Evolutionary conservation across 2,888 invertebrate genomes (phyloP).

Genomic region (Melanostoma scalare): DNA sequence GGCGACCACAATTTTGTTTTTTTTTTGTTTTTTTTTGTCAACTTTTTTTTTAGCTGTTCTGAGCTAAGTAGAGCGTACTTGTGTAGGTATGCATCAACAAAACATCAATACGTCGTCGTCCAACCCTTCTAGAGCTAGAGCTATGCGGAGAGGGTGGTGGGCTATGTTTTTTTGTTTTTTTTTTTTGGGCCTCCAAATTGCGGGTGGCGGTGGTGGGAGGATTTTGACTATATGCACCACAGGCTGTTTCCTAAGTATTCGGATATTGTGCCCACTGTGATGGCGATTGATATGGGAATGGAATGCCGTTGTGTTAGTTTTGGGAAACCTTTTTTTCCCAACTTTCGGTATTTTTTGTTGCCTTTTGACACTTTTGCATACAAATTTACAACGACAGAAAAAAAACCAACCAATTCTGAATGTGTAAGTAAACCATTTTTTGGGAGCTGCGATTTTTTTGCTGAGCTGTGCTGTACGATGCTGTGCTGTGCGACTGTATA

Average conservation of each 20-base stretch:
- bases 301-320: slow-evolving; percentile 69
- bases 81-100: slow-evolving; percentile 73
- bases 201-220: slow-evolving; percentile 32
- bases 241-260: slow-evolving; percentile 71
- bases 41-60: slow-evolving; percentile 42
- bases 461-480: background rate
- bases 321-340: slow-evolving; percentile 23
- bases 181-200: slow-evolving; percentile 44
- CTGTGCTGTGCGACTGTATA: background rate
- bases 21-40: slow-evolving; percentile 3
- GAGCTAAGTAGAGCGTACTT: slow-evolving; percentile 71
- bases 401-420: slow-evolving; percentile 37
- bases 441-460: slow-evolving; percentile 38
- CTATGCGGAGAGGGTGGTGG: background rate
- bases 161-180: slow-evolving; percentile 24
- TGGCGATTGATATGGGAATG: slow-evolving; percentile 66
- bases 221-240: slow-evolving; percentile 46
- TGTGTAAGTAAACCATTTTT: slow-evolving; percentile 72
- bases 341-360: slow-evolving; percentile 40
- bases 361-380: slow-evolving; percentile 72
- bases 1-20: slow-evolving; percentile 69
- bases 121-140: slow-evolving; percentile 68
- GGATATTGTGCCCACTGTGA: slow-evolving; percentile 68
- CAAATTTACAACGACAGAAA: slow-evolving; percentile 54
- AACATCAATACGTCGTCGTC: slow-evolving; percentile 72